Evolutionary conservation across 2,113 vertebrate species (phyloP).

Genomic region (Cariama cristata): DNA sequence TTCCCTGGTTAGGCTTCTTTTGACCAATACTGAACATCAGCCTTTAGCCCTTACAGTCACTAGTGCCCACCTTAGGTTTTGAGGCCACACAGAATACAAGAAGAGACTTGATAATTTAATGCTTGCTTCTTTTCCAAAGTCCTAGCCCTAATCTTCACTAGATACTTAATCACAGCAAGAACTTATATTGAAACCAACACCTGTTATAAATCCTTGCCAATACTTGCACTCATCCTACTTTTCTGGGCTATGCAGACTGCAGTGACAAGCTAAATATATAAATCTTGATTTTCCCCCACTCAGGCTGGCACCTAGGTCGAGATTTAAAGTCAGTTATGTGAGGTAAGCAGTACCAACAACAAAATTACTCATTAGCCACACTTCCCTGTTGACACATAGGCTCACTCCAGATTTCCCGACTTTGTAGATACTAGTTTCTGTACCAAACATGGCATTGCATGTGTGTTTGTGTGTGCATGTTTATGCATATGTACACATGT

Average conservation of each 20-base stretch:
- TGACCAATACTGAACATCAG: background rate
- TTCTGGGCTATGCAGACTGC: background rate
- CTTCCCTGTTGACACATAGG: background rate
- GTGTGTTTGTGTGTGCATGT: too few species aligned
- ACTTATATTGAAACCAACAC: background rate
- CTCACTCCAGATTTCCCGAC: background rate
- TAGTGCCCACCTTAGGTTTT: background rate
- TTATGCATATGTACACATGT: rapidly evolving
- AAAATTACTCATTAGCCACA: background rate
- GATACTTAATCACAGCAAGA: slow-evolving; percentile 16
- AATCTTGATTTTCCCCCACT: background rate
- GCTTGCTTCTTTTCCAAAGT: background rate
- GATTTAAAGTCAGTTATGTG: background rate
- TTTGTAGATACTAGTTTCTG: background rate
- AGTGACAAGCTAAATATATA: slow-evolving; percentile 41
- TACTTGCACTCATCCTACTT: background rate
- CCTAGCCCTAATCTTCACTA: background rate
- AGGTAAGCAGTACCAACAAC: background rate
- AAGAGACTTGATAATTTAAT: background rate
- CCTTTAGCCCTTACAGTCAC: background rate
- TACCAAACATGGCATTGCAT: background rate
- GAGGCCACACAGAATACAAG: background rate
- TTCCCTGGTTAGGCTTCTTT: background rate
- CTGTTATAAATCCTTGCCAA: slow-evolving; percentile 38
- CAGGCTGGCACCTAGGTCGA: slow-evolving; percentile 25